phyloP scores from a whole-genome alignment of 2,888 invertebrate genomes.

The Apodemia duryi region DNA sequence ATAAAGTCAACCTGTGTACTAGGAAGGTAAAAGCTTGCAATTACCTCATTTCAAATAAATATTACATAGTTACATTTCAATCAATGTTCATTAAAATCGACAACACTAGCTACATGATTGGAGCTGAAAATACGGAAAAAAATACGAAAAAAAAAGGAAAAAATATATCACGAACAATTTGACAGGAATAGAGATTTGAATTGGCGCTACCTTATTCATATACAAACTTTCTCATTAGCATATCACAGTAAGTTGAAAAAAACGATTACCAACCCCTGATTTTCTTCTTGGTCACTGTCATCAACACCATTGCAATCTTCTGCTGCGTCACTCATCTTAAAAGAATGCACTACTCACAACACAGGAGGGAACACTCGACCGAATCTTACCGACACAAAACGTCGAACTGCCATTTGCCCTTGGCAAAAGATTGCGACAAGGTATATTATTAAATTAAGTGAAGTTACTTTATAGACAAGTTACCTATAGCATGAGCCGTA shows the following conservation, averaged over 20 bases:
- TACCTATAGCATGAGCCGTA: constrained; percentile 60
- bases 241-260: neutral
- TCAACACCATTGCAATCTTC: constrained; percentile 66
- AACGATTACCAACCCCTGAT: constrained; percentile 49
- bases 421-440: constrained; percentile 72
- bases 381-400: constrained; percentile 49
- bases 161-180: too few species aligned
- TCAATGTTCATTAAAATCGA: too few species aligned
- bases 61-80: too few species aligned
- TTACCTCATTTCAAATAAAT: too few species aligned
- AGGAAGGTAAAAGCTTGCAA: too few species aligned
- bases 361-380: constrained; percentile 47
- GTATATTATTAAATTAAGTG: constrained; percentile 76
- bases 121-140: too few species aligned
- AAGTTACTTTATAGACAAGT: constrained; percentile 64
- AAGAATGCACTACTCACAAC: constrained; percentile 33
- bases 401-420: constrained; percentile 69
- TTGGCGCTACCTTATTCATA: neutral
- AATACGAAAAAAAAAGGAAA: too few species aligned
- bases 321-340: constrained; percentile 65
- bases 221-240: neutral
- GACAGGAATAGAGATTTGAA: too few species aligned
- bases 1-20: too few species aligned
- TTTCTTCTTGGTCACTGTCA: constrained; percentile 41
- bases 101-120: too few species aligned